Conservation (phyloP, 2,888 invertebrate genomes). For the Drosophila villosipedis region DNA sequence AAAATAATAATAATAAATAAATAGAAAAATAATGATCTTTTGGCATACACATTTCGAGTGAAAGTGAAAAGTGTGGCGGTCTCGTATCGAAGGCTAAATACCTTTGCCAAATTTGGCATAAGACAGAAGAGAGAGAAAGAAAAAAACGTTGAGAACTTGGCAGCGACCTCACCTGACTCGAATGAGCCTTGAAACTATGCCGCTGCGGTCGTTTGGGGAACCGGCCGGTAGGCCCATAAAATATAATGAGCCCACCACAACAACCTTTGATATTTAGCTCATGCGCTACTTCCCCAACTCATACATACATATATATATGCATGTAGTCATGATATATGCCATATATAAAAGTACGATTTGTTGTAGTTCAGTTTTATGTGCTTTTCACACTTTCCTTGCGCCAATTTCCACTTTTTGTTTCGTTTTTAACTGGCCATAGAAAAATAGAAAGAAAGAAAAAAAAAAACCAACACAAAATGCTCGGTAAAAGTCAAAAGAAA, state of each 20-base stretch:
- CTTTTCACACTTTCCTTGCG: constrained; percentile 80
- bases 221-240: constrained; percentile 70
- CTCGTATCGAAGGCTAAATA: constrained; percentile 53
- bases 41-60: constrained; percentile 42
- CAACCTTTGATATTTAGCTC: constrained; percentile 75
- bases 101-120: constrained; percentile 33
- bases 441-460: constrained; percentile 2
- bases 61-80: constrained; percentile 38
- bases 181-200: constrained; percentile 70
- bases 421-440: constrained; percentile 44
- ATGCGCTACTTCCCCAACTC: constrained; percentile 25
- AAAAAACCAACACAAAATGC: constrained; percentile 24
- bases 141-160: constrained; percentile 43
- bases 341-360: constrained; percentile 22
- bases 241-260: constrained; percentile 65
- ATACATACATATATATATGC: background rate
- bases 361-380: constrained; percentile 44
- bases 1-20: background rate
- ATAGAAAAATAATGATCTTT: constrained; percentile 31
- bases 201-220: constrained; percentile 28
- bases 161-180: constrained; percentile 58
- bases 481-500: constrained; percentile 62
- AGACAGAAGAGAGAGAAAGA: constrained; percentile 1
- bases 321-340: constrained; percentile 12
- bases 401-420: constrained; percentile 75